Conservation (phyloP, 2,113 vertebrate species). For the human region DNA sequence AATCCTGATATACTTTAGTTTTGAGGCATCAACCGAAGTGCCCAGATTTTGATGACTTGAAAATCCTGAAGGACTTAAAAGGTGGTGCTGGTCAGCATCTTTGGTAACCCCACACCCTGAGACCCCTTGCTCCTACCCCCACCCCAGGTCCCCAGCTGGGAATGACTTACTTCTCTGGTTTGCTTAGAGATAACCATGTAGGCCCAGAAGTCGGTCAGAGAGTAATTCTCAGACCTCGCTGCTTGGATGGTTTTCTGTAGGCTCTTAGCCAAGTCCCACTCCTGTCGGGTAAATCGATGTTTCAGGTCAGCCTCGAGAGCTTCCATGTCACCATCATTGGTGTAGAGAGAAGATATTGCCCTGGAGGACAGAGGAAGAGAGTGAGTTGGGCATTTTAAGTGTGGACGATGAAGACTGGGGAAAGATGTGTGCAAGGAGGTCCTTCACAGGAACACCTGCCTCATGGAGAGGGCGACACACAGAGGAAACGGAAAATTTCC, state of each 20-base stretch:
- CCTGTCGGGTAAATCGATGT: not conserved
- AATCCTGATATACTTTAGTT: not conserved
- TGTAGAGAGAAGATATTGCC: constrained; percentile 37
- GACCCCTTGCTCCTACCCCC: too few species aligned
- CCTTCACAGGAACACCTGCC: too few species aligned
- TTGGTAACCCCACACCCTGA: not conserved
- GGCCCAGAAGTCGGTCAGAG: constrained; percentile 61
- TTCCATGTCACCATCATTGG: not conserved
- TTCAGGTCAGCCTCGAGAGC: not conserved
- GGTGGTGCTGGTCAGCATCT: not conserved
- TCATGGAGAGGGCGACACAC: not conserved
- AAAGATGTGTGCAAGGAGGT: too few species aligned
- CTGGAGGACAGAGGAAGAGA: not conserved
- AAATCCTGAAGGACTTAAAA: not conserved
- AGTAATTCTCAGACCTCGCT: not conserved
- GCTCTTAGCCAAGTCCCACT: not conserved
- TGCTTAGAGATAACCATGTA: constrained; percentile 35
- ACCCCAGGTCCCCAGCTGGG: too few species aligned
- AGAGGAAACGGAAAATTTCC: not conserved
- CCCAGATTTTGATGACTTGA: not conserved
- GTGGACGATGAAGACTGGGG: too few species aligned
- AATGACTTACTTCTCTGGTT: constrained; percentile 42
- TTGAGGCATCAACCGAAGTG: not conserved
- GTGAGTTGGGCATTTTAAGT: not conserved
- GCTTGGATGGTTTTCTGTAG: not conserved